phyloP scores from a whole-genome alignment of 2,888 invertebrate genomes.

The Flabesymbios commensalis region DNA sequence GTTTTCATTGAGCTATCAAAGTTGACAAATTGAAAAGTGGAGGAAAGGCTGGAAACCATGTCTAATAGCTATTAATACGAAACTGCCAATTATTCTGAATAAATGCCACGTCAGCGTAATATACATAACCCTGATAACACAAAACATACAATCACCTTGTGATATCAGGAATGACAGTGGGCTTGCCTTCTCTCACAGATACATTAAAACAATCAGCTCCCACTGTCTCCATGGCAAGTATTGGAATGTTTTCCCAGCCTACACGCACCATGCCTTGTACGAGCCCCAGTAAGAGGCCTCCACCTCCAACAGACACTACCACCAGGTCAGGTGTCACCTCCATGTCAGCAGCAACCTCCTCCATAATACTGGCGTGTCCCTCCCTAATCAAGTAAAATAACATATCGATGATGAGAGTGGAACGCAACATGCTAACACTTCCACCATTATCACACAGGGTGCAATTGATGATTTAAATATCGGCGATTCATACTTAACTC shows the following conservation, averaged over 20 bases:
- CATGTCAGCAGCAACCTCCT: slow-evolving; percentile 61
- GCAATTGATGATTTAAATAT: too few relatives aligned
- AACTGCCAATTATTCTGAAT: not conserved
- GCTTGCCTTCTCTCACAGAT: slow-evolving; percentile 57
- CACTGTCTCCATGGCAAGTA: slow-evolving; percentile 64
- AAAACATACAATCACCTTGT: slow-evolving; percentile 50
- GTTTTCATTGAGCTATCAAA: too few relatives aligned
- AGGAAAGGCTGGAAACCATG: too few relatives aligned
- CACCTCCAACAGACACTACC: slow-evolving; percentile 64
- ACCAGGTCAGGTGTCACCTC: slow-evolving; percentile 59
- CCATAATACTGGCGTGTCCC: slow-evolving; percentile 62
- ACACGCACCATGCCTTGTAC: slow-evolving; percentile 41
- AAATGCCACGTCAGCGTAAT: too few relatives aligned
- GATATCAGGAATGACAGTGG: slow-evolving; percentile 60
- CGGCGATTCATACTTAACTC: too few relatives aligned
- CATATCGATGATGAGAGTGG: not conserved
- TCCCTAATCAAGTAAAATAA: too few relatives aligned
- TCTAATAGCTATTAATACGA: not conserved
- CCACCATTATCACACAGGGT: too few relatives aligned
- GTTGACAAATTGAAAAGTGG: too few relatives aligned
- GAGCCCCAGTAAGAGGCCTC: slow-evolving; percentile 62
- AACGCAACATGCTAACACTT: not conserved
- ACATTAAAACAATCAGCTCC: slow-evolving; percentile 63
- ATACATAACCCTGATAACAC: too few relatives aligned
- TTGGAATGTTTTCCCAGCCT: slow-evolving; percentile 61